phyloP scores from a whole-genome alignment of 2,888 invertebrate genomes.

The Drepanosiphum platanoidis region DNA sequence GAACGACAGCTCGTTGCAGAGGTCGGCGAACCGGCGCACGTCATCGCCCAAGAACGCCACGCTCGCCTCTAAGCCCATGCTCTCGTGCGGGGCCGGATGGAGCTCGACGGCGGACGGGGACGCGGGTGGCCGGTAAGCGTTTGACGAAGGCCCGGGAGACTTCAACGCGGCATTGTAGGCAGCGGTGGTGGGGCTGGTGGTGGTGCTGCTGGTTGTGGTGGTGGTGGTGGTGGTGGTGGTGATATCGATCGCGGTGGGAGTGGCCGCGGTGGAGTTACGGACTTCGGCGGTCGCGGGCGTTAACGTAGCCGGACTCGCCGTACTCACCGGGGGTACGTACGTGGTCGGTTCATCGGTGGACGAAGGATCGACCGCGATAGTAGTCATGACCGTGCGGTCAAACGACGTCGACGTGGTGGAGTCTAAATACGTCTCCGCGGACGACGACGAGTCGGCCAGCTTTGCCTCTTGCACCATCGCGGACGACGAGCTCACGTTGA shows the following conservation, averaged over 20 bases:
- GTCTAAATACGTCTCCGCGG: constrained; percentile 9
- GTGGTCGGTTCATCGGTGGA: not conserved
- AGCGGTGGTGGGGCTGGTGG: not conserved
- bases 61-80: constrained; percentile 80
- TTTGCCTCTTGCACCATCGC: constrained; percentile 25
- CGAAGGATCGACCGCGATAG: no score
- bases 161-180: constrained; percentile 63
- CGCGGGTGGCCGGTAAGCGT: constrained; percentile 63
- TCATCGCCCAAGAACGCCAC: constrained; percentile 78
- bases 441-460: constrained; percentile 21
- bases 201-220: constrained; percentile 60
- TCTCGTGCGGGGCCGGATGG: constrained; percentile 72
- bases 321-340: no score
- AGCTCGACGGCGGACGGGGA: constrained; percentile 69
- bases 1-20: constrained; percentile 87
- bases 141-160: constrained; percentile 63
- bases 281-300: no score
- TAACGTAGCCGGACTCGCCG: no score
- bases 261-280: not conserved
- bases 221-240: not conserved
- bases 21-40: constrained; percentile 78
- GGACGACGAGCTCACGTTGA: constrained; percentile 49
- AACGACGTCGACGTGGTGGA: constrained; percentile 19
- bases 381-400: not conserved
- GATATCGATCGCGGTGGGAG: not conserved